Evolutionary conservation across 2,797 vertebrate genomes (phyloP).

Genomic region (Ptychadena robeensis): DNA sequence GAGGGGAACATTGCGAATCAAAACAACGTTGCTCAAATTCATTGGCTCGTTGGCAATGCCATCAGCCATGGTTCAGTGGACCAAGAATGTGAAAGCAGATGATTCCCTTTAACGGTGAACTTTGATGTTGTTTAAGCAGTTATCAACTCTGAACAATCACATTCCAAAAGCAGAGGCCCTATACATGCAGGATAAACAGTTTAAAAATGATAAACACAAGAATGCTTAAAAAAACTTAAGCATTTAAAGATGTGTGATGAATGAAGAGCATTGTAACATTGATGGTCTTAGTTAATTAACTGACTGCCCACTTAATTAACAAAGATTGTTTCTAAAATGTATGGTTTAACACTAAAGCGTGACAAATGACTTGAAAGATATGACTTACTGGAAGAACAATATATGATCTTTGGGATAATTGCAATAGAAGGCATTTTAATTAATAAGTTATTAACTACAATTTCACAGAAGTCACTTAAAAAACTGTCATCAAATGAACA

Average conservation of each 20-base stretch:
- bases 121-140: slow-evolving; percentile 37
- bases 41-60: slow-evolving; percentile 62
- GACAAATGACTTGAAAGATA: neutral
- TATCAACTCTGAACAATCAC: neutral
- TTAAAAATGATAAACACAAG: neutral
- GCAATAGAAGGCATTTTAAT: neutral
- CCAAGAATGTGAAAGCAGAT: slow-evolving; percentile 46
- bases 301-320: neutral
- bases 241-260: neutral
- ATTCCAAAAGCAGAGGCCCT: slow-evolving; percentile 14
- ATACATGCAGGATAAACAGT: neutral
- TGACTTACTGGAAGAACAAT: neutral
- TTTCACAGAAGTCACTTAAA: neutral
- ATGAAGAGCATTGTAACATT: neutral
- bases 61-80: slow-evolving; percentile 55
- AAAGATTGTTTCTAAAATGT: neutral
- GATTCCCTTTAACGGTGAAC: slow-evolving; percentile 39
- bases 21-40: slow-evolving; percentile 63
- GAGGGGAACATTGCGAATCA: slow-evolving; percentile 61
- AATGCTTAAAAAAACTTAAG: neutral
- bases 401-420: neutral
- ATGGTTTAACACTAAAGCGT: neutral
- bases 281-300: neutral
- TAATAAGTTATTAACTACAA: neutral
- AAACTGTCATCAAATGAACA: neutral